Conservation (phyloP, 2,113 vertebrate genomes). For the Gymnobelideus leadbeateri region DNA sequence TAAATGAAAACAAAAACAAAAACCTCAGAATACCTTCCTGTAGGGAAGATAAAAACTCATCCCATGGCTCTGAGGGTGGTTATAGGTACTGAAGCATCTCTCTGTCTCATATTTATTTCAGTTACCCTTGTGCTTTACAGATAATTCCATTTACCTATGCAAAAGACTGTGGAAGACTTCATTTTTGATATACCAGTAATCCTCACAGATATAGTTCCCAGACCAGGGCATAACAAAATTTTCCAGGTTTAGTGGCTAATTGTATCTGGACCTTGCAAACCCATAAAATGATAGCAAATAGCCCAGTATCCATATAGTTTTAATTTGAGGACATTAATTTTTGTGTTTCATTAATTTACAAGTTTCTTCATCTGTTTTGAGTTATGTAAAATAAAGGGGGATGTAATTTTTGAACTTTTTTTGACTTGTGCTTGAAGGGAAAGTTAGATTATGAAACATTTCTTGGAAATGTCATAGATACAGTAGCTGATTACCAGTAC, state of each 20-base stretch:
- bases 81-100: constrained; percentile 42
- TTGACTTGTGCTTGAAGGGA: constrained; percentile 33
- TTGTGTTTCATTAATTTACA: constrained; percentile 15
- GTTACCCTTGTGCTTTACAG: constrained; percentile 50
- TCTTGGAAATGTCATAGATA: constrained; percentile 32
- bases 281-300: not conserved
- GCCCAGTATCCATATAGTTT: not conserved
- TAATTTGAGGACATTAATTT: constrained; percentile 13
- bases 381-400: constrained; percentile 16
- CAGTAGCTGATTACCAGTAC: not conserved
- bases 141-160: constrained; percentile 66
- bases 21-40: constrained; percentile 16
- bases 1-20: not conserved
- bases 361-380: constrained; percentile 28
- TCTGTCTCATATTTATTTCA: constrained; percentile 52
- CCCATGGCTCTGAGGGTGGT: not conserved
- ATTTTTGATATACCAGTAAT: constrained; percentile 30
- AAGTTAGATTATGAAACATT: constrained; percentile 51
- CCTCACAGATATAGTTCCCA: not conserved
- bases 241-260: not conserved
- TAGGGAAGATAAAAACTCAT: not conserved
- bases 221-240: not conserved
- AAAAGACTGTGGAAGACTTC: constrained; percentile 47
- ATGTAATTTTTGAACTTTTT: constrained; percentile 46
- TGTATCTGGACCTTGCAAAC: not conserved